Base-by-base conservation (phyloP, 1,140 invertebrate genomes). In the Micrasema minimum region DNA sequence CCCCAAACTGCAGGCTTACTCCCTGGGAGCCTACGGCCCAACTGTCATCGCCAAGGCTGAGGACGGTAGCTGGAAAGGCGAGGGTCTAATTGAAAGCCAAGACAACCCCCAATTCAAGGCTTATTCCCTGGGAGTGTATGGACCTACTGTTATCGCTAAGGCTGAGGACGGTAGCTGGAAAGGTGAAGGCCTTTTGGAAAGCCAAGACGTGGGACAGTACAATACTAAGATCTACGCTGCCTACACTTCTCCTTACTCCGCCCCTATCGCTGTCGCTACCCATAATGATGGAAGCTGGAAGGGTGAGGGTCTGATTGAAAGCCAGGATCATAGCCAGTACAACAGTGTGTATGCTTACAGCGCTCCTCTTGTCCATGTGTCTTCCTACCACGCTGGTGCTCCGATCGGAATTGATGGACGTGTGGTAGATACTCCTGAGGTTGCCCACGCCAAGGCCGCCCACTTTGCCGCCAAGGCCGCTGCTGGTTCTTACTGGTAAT, bases 351-450 rank as follows among this genome's bases (percentile, higher is more conserved):
- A 37, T n/a, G 51, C 35, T 14, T 80, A 80, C 69, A 80, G 81
- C 37, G 51, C 38, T 9, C 26, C 26, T 7, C 26, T 31, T 31
- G 26, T 31, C 26, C 26, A 31, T 7, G 59, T 41, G 3, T 48
- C 55, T n/a, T 43, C 59, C 10, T 31, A 31, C 26, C 26, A 31
- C 26, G 57, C 35, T 71, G 79, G 5, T 76, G 74, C 80, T 18
- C 80, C 81, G 53, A 14, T 62, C 9, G 68, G 68, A 62, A 12
- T 11, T 43, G 57, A 62, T 20, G 81, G 80, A 2, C 80, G 81
- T 71, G 80, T 82, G 18, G 81, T 80, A 51, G 82, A 83, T 57
- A 83, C 82, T 57, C 82, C 83, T 65, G 83, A 85, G 74, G 83
- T 83, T 73, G 82, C 83, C 1, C 81, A 83, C 70, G 83, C 83